These are phyloP conservation scores for Loriculus beryllinus DNA, from an alignment of 2,797 vertebrate species.

Conservation along the genomic window DNA sequence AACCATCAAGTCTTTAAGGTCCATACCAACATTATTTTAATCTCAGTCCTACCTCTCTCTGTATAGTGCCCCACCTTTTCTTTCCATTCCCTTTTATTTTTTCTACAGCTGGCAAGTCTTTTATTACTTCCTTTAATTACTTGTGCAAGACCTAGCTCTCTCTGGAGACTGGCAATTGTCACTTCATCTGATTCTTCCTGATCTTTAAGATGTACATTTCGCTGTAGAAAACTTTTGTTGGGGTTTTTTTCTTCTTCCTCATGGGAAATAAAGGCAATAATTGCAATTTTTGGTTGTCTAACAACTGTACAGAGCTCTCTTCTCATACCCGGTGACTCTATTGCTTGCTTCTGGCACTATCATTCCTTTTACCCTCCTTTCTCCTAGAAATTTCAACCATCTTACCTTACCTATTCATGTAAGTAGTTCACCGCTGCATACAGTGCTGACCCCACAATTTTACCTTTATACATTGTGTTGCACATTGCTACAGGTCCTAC, in stretches of 20 bases:
- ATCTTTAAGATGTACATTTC: background rate
- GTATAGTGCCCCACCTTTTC: background rate
- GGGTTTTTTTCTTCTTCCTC: background rate
- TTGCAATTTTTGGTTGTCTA: background rate
- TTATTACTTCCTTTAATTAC: background rate
- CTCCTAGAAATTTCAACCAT: background rate
- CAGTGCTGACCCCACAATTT: background rate
- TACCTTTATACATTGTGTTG: background rate
- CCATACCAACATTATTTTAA: background rate
- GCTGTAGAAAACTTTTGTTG: background rate
- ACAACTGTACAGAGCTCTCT: background rate
- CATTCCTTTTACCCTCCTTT: background rate
- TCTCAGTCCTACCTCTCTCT: background rate
- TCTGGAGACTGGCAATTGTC: background rate
- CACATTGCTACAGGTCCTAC: background rate
- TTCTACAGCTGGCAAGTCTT: background rate
- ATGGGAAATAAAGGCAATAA: background rate
- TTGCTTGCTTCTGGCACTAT: background rate
- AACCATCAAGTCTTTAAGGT: background rate
- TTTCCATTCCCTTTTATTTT: background rate
- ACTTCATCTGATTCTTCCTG: background rate
- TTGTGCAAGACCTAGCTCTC: background rate
- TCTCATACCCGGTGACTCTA: background rate
- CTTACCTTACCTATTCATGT: background rate
- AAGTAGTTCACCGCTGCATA: background rate